Base-by-base conservation (phyloP, 2,888 invertebrate species). In the Cheilosia pagana region DNA sequence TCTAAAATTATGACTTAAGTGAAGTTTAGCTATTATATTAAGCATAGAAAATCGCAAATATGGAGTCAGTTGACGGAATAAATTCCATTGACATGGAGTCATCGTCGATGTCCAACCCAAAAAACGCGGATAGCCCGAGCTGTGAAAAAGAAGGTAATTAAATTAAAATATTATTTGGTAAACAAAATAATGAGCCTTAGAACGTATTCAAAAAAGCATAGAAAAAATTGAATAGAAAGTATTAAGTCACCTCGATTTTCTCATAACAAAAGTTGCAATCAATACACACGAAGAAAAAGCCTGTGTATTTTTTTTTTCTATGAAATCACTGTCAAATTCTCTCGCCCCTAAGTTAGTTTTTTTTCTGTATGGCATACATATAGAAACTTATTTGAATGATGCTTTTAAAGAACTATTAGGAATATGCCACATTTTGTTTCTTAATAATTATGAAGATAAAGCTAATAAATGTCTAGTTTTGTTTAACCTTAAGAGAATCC, bases 1-100 rank as follows among this genome's bases (percentile, higher is more conserved):
- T 62, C 1, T 53, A 67, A 71, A 72, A 63, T 31, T n/a, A 83
- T 81, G 81, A 59, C 63, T 62, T 77, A 63, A 31, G 23, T 43
- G 19, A 25, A 19, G 23, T 50, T 28, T 21, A 48, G 57, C 0
- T 23, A 7, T 57, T 31, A 21, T 8, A 57, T 52, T 1, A 53
- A 48, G 0, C 19, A 19, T 50, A 50, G 23, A 21, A 68, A 60
- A 25, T 31, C 19, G 82, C 68, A 77, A 93, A 94, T 93, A 96
- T 96, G 96, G 96, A 96, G 94, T 96, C 96, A 92, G 96, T 96
- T 91, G 96, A 96, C 93, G 95, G 93, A 91, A 93, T 95, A 91
- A 96, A 96, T 93, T 94, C 94, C 92, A 96, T 96, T 91, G 96
- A 96, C 94, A 94, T 95, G 92, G 96, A 95, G 92, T 94, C 94